Evolutionary conservation across 2,113 vertebrate species (phyloP).

Genomic region (Microcebus lehilahytsara): DNA sequence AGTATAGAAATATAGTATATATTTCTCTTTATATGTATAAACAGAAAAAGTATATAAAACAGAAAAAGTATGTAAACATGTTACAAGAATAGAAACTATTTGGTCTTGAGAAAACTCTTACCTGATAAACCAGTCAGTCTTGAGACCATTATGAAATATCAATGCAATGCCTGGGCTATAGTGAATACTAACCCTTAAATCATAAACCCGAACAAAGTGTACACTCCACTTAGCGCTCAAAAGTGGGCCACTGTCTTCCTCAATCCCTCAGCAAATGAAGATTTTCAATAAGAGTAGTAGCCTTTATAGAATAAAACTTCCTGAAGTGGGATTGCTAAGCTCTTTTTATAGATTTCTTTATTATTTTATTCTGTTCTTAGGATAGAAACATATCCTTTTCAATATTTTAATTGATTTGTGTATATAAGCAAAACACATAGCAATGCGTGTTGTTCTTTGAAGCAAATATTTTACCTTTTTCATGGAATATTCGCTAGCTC

Average conservation of each 20-base stretch:
- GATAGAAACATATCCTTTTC: background rate
- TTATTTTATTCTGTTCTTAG: background rate
- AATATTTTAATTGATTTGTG: background rate
- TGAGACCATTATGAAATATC: background rate
- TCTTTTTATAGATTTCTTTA: background rate
- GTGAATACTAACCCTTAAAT: background rate
- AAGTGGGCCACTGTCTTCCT: background rate
- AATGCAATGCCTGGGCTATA: background rate
- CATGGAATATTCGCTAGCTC: background rate
- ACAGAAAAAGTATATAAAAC: no score
- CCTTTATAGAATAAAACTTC: background rate
- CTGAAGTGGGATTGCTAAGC: background rate
- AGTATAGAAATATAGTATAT: no score
- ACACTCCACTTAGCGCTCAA: background rate
- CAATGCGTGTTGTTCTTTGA: background rate
- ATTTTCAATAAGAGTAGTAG: background rate
- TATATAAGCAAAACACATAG: background rate
- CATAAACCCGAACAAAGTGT: background rate
- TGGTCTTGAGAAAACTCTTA: background rate
- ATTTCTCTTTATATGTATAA: background rate
- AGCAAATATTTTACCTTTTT: background rate
- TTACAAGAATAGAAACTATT: background rate
- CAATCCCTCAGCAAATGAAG: background rate
- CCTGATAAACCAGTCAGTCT: background rate
- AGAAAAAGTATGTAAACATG: background rate